phyloP scores from a whole-genome alignment of 2,113 vertebrate species.

The Electrona antarctica region DNA sequence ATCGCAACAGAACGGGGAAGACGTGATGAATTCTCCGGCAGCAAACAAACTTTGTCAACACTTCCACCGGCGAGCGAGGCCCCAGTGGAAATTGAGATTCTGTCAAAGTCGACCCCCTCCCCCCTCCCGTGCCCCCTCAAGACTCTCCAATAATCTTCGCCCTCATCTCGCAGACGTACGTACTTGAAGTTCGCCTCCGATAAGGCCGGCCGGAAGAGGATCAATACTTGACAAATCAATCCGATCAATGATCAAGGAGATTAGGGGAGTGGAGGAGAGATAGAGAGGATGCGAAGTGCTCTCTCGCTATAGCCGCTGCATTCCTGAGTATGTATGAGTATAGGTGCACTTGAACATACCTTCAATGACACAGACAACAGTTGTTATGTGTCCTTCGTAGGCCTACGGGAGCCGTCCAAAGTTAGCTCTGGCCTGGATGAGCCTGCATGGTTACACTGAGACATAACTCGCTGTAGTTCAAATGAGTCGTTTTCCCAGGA shows the following conservation, averaged over 20 bases:
- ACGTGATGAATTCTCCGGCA: constrained; percentile 17
- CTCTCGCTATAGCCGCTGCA: constrained; percentile 10
- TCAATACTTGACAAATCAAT: constrained; percentile 68
- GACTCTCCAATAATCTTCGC: constrained; percentile 52
- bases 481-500: too few species aligned
- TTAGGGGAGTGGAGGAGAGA: constrained; percentile 39
- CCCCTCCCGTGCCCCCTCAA: neutral
- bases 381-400: constrained; percentile 26
- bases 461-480: constrained; percentile 11
- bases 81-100: constrained; percentile 50
- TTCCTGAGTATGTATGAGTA: constrained; percentile 30
- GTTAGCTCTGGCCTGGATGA: constrained; percentile 7
- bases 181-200: constrained; percentile 65
- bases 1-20: neutral
- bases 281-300: constrained; percentile 37
- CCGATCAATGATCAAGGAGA: constrained; percentile 64
- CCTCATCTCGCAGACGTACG: constrained; percentile 58
- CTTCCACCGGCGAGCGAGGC: constrained; percentile 25
- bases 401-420: constrained; percentile 17
- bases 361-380: constrained; percentile 25
- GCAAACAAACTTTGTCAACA: constrained; percentile 40
- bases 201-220: constrained; percentile 55
- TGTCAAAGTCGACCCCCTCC: constrained; percentile 42
- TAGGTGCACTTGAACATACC: constrained; percentile 26
- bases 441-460: constrained; percentile 11